Conservation (phyloP, 1,140 invertebrate genomes). For the Xylocopa sonorina region DNA sequence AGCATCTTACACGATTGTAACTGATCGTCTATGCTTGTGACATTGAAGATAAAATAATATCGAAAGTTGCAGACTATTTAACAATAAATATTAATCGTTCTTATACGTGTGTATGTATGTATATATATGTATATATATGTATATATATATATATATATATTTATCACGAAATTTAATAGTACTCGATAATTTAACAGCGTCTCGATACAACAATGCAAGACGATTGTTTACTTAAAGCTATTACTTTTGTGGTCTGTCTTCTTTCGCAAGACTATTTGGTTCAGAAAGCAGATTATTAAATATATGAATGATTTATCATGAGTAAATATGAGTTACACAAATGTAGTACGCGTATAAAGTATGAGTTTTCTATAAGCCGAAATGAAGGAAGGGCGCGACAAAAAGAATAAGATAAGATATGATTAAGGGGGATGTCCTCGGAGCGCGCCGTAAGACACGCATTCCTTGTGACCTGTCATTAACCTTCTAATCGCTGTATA, state of each 20-base stretch:
- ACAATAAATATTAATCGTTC: too few relatives aligned
- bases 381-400: slow-evolving; percentile 46
- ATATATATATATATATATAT: too few relatives aligned
- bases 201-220: slow-evolving; percentile 40
- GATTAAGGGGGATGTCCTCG: slow-evolving; percentile 49
- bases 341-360: slow-evolving; percentile 46
- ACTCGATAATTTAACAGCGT: too few relatives aligned
- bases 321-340: slow-evolving; percentile 36
- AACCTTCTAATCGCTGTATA: slow-evolving; percentile 41
- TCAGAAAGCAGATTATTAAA: slow-evolving; percentile 17
- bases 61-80: too few relatives aligned
- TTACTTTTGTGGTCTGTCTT: slow-evolving; percentile 12
- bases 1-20: slow-evolving; percentile 34
- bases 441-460: slow-evolving; percentile 46
- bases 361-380: slow-evolving; percentile 54
- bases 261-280: background rate
- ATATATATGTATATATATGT: too few relatives aligned
- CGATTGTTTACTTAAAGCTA: slow-evolving; percentile 11
- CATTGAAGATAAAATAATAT: slow-evolving; percentile 43
- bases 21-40: slow-evolving; percentile 43
- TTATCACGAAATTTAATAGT: too few relatives aligned
- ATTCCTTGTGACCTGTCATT: slow-evolving; percentile 49
- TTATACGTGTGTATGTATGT: too few relatives aligned
- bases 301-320: slow-evolving; percentile 28
- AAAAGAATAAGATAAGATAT: slow-evolving; percentile 51